Percentiles rank a stretch among this genome's conserved stretches.
Evolutionary conservation across 2,113 vertebrate genomes (phyloP).

Genomic region (Alexandromys fortis): DNA sequence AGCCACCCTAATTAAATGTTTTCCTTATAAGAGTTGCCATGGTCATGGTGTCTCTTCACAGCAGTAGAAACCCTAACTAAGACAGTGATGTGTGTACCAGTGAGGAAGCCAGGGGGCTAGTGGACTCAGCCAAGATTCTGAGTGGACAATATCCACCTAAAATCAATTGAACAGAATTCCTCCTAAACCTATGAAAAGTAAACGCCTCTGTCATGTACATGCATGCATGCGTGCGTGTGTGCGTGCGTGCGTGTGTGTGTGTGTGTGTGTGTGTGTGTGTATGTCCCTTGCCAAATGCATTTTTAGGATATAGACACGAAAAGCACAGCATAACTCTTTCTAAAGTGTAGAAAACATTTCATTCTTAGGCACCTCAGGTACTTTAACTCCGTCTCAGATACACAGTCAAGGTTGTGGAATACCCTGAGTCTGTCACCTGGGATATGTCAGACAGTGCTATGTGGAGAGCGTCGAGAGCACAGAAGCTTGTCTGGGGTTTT

Average conservation of each 20-base stretch:
- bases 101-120: accelerated
- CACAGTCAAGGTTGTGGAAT: not conserved
- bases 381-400: not conserved
- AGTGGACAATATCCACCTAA: not conserved
- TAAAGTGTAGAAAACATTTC: slow-evolving; percentile 17
- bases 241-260: not conserved
- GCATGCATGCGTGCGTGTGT: not conserved
- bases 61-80: not conserved
- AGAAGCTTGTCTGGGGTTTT: slow-evolving; percentile 66
- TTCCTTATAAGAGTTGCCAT: not conserved
- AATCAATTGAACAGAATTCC: not conserved
- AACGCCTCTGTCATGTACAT: not conserved
- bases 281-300: not conserved
- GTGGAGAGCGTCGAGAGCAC: slow-evolving; percentile 1
- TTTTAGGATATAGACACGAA: not conserved
- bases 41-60: not conserved
- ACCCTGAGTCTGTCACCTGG: not conserved
- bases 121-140: not conserved
- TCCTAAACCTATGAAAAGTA: not conserved
- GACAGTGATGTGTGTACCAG: not conserved
- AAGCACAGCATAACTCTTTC: not conserved
- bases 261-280: not conserved
- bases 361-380: not conserved
- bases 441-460: not conserved
- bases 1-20: not conserved